Evolutionary conservation across 2,888 invertebrate species (phyloP).

Genomic region (Meteorus colon): DNA sequence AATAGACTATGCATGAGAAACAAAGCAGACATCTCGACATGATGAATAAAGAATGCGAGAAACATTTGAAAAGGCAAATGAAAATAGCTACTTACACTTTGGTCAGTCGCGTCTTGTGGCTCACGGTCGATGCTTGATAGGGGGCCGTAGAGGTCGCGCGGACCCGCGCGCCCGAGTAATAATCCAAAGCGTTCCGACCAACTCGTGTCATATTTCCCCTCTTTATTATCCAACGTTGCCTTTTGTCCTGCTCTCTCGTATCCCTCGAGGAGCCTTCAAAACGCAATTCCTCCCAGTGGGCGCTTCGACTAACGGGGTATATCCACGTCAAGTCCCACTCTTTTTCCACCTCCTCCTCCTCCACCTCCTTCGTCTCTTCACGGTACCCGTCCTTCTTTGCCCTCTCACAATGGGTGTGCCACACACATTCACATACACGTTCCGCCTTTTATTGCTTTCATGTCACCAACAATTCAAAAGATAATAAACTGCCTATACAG

Average conservation of each 20-base stretch:
- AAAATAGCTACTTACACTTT: slow-evolving; percentile 39
- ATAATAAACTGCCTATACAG: slow-evolving; percentile 1
- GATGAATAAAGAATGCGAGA: slow-evolving; percentile 6
- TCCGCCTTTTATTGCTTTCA: slow-evolving; percentile 10
- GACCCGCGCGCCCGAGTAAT: slow-evolving; percentile 33
- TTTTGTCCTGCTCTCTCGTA: slow-evolving; percentile 1
- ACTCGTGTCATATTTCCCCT: slow-evolving; percentile 39
- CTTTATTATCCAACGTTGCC: slow-evolving; percentile 12
- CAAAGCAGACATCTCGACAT: no score
- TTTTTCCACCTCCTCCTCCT: neutral
- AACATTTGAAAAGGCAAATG: slow-evolving; percentile 20
- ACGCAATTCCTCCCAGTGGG: slow-evolving; percentile 17
- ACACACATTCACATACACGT: slow-evolving; percentile 1
- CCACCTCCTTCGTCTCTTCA: neutral
- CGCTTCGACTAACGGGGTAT: slow-evolving; percentile 14
- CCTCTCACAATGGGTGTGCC: slow-evolving; percentile 14
- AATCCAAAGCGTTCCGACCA: slow-evolving; percentile 33
- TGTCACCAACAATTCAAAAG: neutral
- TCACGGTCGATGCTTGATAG: slow-evolving; percentile 42
- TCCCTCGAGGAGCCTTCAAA: slow-evolving; percentile 15
- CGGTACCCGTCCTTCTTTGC: neutral
- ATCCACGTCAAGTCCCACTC: slow-evolving; percentile 3
- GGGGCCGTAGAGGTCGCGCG: slow-evolving; percentile 39
- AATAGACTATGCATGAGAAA: no score
- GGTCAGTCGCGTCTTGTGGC: slow-evolving; percentile 43